phyloP scores from a whole-genome alignment of 1,140 invertebrate genomes.

The Aphidius ervi region DNA sequence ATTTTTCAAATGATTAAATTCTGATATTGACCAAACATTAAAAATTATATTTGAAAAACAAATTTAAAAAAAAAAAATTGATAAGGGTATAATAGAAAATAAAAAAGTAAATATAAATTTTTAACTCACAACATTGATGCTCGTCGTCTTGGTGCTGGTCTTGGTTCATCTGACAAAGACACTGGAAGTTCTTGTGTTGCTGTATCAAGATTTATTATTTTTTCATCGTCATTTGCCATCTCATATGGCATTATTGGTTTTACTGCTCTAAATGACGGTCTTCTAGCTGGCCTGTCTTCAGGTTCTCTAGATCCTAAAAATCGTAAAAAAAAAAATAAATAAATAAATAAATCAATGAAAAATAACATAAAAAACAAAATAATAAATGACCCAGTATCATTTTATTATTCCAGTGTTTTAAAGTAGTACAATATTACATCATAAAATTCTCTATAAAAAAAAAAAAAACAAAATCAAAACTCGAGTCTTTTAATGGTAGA shows the following conservation, averaged over 20 bases:
- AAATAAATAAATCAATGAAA: neutral
- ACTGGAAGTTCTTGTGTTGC: constrained; percentile 49
- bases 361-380: neutral
- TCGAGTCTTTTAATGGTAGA: too few species aligned
- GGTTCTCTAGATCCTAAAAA: constrained; percentile 37
- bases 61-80: too few species aligned
- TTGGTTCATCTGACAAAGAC: constrained; percentile 57
- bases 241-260: constrained; percentile 47
- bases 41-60: neutral
- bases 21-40: neutral
- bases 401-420: too few species aligned
- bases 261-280: constrained; percentile 64
- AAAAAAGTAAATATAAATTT: neutral
- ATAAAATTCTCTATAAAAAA: too few species aligned
- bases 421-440: too few species aligned
- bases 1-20: too few species aligned
- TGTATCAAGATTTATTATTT: constrained; percentile 54
- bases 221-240: constrained; percentile 50
- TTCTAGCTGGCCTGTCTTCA: constrained; percentile 50
- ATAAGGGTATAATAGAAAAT: too few species aligned
- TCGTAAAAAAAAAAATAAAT: constrained; percentile 4
- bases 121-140: constrained; percentile 60
- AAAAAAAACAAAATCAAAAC: too few species aligned
- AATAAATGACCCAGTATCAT: too few species aligned
- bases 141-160: constrained; percentile 55